Evolutionary conservation across 2,797 vertebrate species (phyloP), one percentile per base, ranked within the genome.

Genomic region (Enteromius paludinosus): DNA sequence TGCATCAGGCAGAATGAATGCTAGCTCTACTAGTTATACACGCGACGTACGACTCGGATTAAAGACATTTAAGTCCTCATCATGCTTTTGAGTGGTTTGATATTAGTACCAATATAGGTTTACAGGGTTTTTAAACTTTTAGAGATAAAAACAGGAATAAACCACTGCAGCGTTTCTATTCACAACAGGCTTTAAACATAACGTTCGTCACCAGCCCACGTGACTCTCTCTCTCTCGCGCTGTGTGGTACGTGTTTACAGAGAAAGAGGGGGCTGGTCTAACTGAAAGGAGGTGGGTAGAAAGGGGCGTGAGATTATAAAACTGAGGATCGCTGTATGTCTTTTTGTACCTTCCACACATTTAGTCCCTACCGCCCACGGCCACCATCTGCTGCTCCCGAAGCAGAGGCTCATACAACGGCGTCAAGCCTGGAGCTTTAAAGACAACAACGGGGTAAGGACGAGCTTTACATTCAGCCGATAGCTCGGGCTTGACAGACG

Each of bases 391-490:
- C 93, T 93, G 93, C 92, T 88, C 87, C 76, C 56, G 78, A 80
- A 93, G 95, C 95, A 92, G 94, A 89, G 92, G 93, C 90, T 91
- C 90, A 87, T 84, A 89, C 87, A 90, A 88, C 94, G 90, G 94
- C 93, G 88, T 89, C 76, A 93, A 95, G 92, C 87, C 95, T 96
- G 95, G 95, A 95, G 94, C 94, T 93, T 81, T 94, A 91, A 94
- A 85, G 84, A 88, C n/a, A 87, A 71, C 85, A 88, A 94, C 94
- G 93, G 94, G 95, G 95, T 95, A 79, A 93, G 93, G 85, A 54
- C 15, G 3, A 56, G 64, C 52, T 49, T 77, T 54, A 47, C 25
- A 25, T 59, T 66, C 4, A 20, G n/a, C n/a, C 41, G n/a, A 41
- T 17, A 33, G 14, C 11, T 41, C 43, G 54, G 14, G 18, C 7